Base-by-base conservation (phyloP, 2,888 invertebrate species). In the Gari tellinella region DNA sequence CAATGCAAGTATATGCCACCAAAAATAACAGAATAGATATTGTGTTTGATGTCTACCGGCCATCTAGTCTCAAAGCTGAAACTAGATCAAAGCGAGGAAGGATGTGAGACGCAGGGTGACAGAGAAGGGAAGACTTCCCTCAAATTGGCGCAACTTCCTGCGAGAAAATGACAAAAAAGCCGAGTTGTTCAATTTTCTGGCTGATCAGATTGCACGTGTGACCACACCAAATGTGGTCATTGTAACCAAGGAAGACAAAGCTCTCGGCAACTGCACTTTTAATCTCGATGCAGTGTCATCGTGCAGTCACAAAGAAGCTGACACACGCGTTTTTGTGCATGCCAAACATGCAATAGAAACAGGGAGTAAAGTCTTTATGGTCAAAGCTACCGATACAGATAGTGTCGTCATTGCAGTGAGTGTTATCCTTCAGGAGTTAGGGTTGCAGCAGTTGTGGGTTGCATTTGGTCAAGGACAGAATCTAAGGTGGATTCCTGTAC, bases 401-500 rank as follows among this genome's bases (percentile, higher is more conserved):
- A 56, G 53, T 4, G 41, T 72, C 12, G 76, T 72, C 53, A 63
- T 72, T 23, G 63, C 66, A 31, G 37, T 64, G 21, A 46, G 26
- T 56, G 65, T 61, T 12, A 26, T 51, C 7, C 26, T 14, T 17
- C 26, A 63, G 23, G 61, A 43, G 8, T 4, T 61, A n/a, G 73
- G 67, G 21, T 53, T 73, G 3, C 46, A 74, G 45, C 51, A 77
- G 25, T 12, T 81, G 45, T 83, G 78, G 77, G 23, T 69, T 21
- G 66, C 66, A 1, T 83, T 84, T 68, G 84, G 79, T 8, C 48
- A 66, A 57, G 61, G 78, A 10, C 12, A 43, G 19, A 53, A 63
- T 21, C 14, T 68, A 10, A 23, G 74, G 17, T 83, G 74, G 69
- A 72, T 84, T 55, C 75, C 74, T 12, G 37, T 80, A 5, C 69